Base-by-base conservation (phyloP, 2,888 invertebrate species). In the Epinotia demarniana region DNA sequence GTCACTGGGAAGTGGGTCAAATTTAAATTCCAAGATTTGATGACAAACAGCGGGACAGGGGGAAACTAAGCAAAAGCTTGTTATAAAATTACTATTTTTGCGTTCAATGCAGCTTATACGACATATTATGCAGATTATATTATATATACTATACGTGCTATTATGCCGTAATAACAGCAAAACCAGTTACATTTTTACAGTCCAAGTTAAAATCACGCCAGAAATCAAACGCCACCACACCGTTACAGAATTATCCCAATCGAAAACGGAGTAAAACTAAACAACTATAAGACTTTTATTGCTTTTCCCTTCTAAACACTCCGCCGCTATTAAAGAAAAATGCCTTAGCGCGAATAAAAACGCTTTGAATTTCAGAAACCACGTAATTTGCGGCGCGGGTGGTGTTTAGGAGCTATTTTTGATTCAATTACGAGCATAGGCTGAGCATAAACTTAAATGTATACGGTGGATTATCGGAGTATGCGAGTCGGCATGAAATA, bases 361-460 rank as follows among this genome's bases (percentile, higher is more conserved):
- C 72, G 70, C 74, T 70, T 60, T 57, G 60, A 46, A 75, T 55
- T 53, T 55, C 66, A 75, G 46, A 49, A 71, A 71, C 53, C 66
- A 33, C 62, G 39, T 66, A 75, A 75, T 75, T 75, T 66, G 63
- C 46, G 27, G 39, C 43, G 60, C 57, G 57, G 33, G 46, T 49
- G 39, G 75, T 71, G 66, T 70, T 75, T 75, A 75, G 71, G 18
- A 61, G 75, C 75, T 61, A 75, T 75, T 75, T 74, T 66, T 66
- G 61, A 61, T 75, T 75, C 75, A 75, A 71, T 75, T 75, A 71
- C 66, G 13, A 11, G n/a, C 39, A 64, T 58, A 43, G 43, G 9
- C 43, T 69, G 70, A 57, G 60, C 58, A 75, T 75, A 58, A 68
- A 58, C 33, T 43, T n/a, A 46, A 72, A 64, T n/a, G 64, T 72